Base-by-base conservation (phyloP, 2,113 vertebrate genomes). In the Lophura nycthemera region DNA sequence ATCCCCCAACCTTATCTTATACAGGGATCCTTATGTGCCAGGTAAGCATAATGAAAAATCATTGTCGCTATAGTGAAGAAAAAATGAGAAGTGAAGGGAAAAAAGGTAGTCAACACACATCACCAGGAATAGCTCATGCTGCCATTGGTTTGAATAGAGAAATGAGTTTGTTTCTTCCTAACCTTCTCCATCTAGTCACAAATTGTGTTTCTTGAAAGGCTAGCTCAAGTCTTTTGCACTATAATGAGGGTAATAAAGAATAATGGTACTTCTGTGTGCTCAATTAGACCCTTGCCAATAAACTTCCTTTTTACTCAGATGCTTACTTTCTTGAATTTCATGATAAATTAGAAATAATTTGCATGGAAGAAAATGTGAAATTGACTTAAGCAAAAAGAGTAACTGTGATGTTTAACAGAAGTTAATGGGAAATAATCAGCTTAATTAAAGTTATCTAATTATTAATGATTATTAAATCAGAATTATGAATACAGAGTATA, bases 221-320 rank as follows among this genome's bases (percentile, higher is more conserved):
- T 96, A 97, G 97, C 93, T 97, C 95, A 96, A 97, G 90, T 83
- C 93, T 96, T 97, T 96, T 93, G 95, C 95, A 85, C 77, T 95
- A 30, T 96, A 98, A 98, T 97, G 83, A 97, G 83, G 96, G 93
- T 96, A 97, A 97, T 97, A 97, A 96, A 61, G 78, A 97, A 95
- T 97, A 98, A 98, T 96, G 95, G 94, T 95, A 97, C 94, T 98
- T 97, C 90, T 12, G 70, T 92, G 91, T 89, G 93, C 81, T 96
- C 97, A 98, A 97, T 75, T 69, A 96, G 93, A 87, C 75, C 42
- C 91, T 97, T 95, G 89, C 50, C 64, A 71, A 96, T 96, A 98
- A 97, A 97, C 71, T 97, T 92, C 60, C 71, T 95, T 96, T 97
- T 94, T 86, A 96, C 65, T 86, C 89, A 93, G 95, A 95, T 94